Evolutionary conservation across 2,888 invertebrate species (phyloP).

Genomic region (Proisotoma minuta): DNA sequence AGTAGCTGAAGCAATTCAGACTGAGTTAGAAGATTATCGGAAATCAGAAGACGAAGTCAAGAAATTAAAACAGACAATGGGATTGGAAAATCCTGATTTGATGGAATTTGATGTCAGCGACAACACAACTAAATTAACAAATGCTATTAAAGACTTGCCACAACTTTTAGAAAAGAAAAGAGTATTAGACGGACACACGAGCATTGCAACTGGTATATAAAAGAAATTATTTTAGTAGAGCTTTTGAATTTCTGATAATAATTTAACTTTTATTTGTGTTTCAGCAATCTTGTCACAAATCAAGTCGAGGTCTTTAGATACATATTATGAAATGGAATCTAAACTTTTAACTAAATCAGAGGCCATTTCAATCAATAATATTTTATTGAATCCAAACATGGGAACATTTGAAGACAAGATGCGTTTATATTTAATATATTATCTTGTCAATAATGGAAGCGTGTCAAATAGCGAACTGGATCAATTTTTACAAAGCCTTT

Average conservation of each 20-base stretch:
- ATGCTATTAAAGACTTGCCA: constrained; percentile 91
- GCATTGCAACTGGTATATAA: constrained; percentile 80
- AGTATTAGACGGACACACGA: constrained; percentile 97
- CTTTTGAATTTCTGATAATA: too few species aligned
- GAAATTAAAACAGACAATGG: constrained; percentile 86
- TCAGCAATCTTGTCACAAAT: constrained; percentile 73
- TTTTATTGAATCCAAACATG: constrained; percentile 77
- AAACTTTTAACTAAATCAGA: constrained; percentile 62
- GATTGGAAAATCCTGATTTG: constrained; percentile 77
- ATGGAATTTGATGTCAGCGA: constrained; percentile 82
- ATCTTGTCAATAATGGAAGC: constrained; percentile 55
- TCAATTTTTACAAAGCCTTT: constrained; percentile 72
- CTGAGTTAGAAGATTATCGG: constrained; percentile 91
- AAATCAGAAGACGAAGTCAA: constrained; percentile 95
- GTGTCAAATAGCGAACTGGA: constrained; percentile 65
- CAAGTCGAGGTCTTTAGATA: constrained; percentile 84
- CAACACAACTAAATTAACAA: constrained; percentile 87
- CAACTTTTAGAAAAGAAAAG: constrained; percentile 95
- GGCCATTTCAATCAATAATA: constrained; percentile 52
- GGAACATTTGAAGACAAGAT: constrained; percentile 89
- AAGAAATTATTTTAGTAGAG: too few species aligned
- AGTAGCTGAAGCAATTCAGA: constrained; percentile 98
- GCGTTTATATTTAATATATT: constrained; percentile 85
- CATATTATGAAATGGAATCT: constrained; percentile 96
- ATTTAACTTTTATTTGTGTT: constrained; percentile 47